phyloP scores from a whole-genome alignment of 2,113 vertebrate genomes.

The Melanotaenia duboulayi region DNA sequence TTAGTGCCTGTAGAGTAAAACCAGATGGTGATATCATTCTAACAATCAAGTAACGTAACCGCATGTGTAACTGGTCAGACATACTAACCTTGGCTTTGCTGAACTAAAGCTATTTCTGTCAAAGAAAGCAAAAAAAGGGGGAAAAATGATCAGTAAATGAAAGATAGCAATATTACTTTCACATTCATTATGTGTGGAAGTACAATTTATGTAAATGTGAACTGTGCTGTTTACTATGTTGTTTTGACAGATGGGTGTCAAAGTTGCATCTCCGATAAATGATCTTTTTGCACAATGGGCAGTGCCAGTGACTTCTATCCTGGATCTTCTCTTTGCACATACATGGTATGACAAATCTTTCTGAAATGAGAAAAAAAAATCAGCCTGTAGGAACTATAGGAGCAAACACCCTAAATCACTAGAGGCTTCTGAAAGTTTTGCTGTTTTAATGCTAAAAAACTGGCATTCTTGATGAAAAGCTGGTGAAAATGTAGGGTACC shows the following conservation, averaged over 20 bases:
- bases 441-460: too few species aligned
- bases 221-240: conserved; percentile 32
- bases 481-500: too few species aligned
- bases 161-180: too few species aligned
- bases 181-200: too few species aligned
- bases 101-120: conserved; percentile 19
- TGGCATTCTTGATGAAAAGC: too few species aligned
- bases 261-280: conserved; percentile 43
- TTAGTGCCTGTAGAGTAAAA: too few species aligned
- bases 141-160: not conserved
- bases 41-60: too few species aligned
- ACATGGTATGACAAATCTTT: conserved; percentile 38
- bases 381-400: too few species aligned
- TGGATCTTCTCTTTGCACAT: conserved; percentile 44
- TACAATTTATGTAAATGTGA: too few species aligned
- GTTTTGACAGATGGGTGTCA: conserved; percentile 34
- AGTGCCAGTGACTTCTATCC: conserved; percentile 58
- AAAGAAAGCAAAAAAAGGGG: not conserved
- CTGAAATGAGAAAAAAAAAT: conserved; percentile 6
- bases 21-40: too few species aligned
- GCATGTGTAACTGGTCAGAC: not conserved
- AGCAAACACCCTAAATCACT: not conserved
- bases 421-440: too few species aligned
- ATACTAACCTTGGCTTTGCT: conserved; percentile 40
- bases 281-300: conserved; percentile 41